Evolutionary conservation across 2,797 vertebrate genomes (phyloP), one percentile per base, ranked within the genome.

Genomic region (Rhabdomys pumilio): DNA sequence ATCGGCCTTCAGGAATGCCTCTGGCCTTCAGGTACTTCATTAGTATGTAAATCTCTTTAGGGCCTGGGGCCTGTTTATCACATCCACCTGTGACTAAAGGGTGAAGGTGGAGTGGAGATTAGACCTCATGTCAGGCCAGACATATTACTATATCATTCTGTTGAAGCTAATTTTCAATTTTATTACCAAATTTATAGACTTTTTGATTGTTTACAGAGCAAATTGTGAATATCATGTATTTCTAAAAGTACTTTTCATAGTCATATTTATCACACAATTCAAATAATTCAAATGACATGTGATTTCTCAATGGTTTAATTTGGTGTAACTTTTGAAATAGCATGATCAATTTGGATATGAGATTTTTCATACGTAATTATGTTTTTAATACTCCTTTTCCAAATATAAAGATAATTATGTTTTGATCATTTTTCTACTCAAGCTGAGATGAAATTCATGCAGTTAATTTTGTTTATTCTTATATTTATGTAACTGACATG

Each of bases 391-490:
- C 67, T 80, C 20, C 57, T 91, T 95, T 95, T 90, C 14, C 12
- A 95, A 96, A 93, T 89, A 80, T 79, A 90, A 92, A 95, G 44
- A 90, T 94, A 90, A 95, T 91, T 94, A 88, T 93, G 5, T 79
- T 95, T 97, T 90, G 75, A 93, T 95, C 50, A 92, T 86, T 95
- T 96, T 90, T 3, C 19, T 96, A 34, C 34, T 94, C 50, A 94
- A 72, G 17, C 75, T 94, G 81, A 93, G 44, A 89, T 86, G 6
- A 95, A 94, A 90, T 95, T 81, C 75, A 93, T 38, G 31, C 20
- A 67, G 63, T 84, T 95, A 96, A 93, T 95, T 90, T 94, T 95
- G 31, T 67, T 96, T 95, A 93, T 90, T 95, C 72, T 92, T 95
- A 86, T 10, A 84, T 81, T 91, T 89, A 75, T 82, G 14, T 80